These are phyloP conservation scores for Nestor notabilis DNA, from an alignment of 2,113 vertebrate genomes.

Conservation along the genomic window DNA sequence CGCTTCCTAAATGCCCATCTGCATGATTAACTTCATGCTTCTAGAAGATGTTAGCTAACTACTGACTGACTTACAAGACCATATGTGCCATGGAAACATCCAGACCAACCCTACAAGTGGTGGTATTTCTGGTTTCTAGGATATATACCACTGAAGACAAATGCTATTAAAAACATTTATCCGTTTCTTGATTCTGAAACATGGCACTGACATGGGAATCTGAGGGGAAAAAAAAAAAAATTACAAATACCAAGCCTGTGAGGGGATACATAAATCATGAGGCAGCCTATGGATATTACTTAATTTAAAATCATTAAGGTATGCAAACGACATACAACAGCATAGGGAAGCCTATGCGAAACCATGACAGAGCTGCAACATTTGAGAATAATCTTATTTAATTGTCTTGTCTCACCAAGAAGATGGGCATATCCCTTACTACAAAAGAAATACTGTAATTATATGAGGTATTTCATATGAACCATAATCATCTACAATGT, in stretches of 20 bases:
- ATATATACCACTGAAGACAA: background rate
- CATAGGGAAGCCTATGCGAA: background rate
- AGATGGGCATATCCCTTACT: background rate
- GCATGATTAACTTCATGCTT: conserved; percentile 24
- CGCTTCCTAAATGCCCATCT: conserved; percentile 56
- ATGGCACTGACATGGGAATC: background rate
- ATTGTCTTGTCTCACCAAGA: background rate
- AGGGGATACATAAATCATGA: background rate
- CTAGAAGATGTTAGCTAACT: background rate
- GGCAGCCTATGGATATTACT: background rate
- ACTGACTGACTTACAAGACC: background rate
- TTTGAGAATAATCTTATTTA: background rate
- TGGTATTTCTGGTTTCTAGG: background rate
- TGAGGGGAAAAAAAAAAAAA: background rate
- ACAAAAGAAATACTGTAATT: background rate
- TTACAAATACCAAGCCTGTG: background rate
- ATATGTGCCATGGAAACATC: background rate
- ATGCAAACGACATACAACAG: background rate
- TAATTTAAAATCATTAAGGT: background rate
- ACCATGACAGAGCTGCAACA: background rate
- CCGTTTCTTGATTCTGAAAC: background rate
- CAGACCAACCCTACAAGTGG: background rate
- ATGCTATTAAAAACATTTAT: background rate
- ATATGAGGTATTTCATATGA: background rate
- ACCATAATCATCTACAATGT: background rate